Conservation (phyloP, 1,140 invertebrate genomes). For the Bombus picipes region DNA sequence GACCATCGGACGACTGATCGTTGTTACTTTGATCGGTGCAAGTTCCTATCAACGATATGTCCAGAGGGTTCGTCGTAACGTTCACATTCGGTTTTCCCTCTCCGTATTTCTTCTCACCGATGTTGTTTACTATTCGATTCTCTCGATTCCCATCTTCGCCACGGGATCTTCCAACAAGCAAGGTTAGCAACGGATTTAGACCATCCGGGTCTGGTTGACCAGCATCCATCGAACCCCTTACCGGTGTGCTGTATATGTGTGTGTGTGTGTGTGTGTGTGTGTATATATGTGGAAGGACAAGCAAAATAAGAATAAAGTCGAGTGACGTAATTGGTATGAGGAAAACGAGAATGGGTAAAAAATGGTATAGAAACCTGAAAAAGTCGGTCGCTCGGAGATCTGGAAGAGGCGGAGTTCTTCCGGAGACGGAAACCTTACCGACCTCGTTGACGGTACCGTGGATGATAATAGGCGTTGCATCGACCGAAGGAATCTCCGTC, state of each 20-base stretch:
- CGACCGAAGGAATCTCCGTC: constrained; percentile 60
- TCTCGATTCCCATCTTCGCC: constrained; percentile 61
- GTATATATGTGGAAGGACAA: too few relatives aligned
- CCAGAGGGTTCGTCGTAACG: constrained; percentile 86
- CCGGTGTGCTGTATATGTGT: constrained; percentile 72
- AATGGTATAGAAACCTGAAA: constrained; percentile 81
- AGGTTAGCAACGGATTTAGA: constrained; percentile 72
- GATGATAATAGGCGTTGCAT: constrained; percentile 71
- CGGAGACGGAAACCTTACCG: constrained; percentile 79
- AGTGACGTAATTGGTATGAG: too few relatives aligned
- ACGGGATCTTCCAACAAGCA: constrained; percentile 67
- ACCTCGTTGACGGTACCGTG: constrained; percentile 66
- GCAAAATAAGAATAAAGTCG: too few relatives aligned
- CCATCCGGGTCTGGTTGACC: constrained; percentile 77
- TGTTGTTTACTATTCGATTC: constrained; percentile 51
- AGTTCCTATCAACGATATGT: constrained; percentile 77
- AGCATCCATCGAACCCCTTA: constrained; percentile 81
- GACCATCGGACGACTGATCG: constrained; percentile 60
- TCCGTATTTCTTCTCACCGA: constrained; percentile 44
- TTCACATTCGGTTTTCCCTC: constrained; percentile 83
- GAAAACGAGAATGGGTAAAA: background rate
- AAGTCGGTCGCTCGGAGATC: constrained; percentile 84
- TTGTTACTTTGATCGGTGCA: constrained; percentile 49
- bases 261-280: too few relatives aligned
- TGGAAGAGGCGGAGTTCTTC: constrained; percentile 83